phyloP scores from a whole-genome alignment of 2,113 vertebrate species.

The Channa maculata region DNA sequence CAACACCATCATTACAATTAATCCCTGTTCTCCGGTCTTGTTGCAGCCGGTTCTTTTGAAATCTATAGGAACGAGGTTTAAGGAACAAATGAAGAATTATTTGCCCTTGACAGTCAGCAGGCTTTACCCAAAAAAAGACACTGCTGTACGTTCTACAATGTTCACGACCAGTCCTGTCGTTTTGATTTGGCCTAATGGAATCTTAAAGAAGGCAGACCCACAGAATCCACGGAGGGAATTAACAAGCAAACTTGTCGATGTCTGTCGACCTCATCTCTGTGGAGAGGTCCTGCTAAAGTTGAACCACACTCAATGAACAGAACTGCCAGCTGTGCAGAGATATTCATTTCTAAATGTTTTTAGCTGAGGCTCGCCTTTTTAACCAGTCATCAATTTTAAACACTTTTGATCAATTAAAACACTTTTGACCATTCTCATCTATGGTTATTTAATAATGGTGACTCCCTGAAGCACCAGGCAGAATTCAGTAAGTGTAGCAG shows the following conservation, averaged over 20 bases:
- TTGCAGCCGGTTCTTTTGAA: conserved; percentile 1
- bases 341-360: too few relatives aligned
- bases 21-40: conserved; percentile 10
- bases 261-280: conserved; percentile 14
- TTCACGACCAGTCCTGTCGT: not conserved
- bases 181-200: conserved; percentile 6
- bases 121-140: not conserved
- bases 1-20: too few relatives aligned
- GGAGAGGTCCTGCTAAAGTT: too few relatives aligned
- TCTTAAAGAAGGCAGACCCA: not conserved
- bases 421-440: too few relatives aligned
- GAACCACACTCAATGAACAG: too few relatives aligned
- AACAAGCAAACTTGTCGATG: conserved; percentile 9
- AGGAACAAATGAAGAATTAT: conserved; percentile 15
- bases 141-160: not conserved
- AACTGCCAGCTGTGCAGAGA: too few relatives aligned
- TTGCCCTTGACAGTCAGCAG: not conserved
- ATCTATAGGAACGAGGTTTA: conserved; percentile 20
- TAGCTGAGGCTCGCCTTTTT: too few relatives aligned
- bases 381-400: too few relatives aligned
- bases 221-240: not conserved
- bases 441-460: too few relatives aligned
- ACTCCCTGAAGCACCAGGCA: too few relatives aligned
- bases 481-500: too few relatives aligned
- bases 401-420: too few relatives aligned